Evolutionary conservation across 2,113 vertebrate species (phyloP), one percentile per base, ranked within the genome.

Genomic region (Sylvilagus bachmani): DNA sequence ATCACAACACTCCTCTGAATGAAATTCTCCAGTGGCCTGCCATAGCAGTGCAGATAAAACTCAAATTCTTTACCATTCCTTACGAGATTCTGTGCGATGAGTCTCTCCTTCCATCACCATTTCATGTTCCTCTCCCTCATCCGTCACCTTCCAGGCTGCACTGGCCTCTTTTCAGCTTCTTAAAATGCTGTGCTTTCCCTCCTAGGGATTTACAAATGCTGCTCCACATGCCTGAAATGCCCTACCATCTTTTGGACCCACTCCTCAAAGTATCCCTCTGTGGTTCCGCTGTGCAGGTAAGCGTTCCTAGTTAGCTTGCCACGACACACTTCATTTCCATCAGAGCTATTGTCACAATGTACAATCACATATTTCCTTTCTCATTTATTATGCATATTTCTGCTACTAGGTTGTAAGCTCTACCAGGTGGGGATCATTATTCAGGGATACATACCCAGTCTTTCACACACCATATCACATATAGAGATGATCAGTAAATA

Each of bases 181-280:
- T 88, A 90, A 95, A 95, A 88, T 66, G 36, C 53, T 38, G 77
- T 86, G 79, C 24, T 77, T 92, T 86, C 53, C 53, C 17, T 4
- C 17, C 51, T 64, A 69, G 58, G 64, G 38, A 44, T 92, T 38
- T 78, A 29, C 21, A 78, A 66, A 77, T 75, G 29, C 71, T 78
- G 10, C 86, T 75, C 66, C 61, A 64, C 85, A 44, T 89, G 49
- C 44, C 69, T 74, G 61, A 25, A 74, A 90, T 61, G 29, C 62
- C 74, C 74, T 84, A 17, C 6, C 25, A 75, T 19, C 66, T 44
- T 71, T 55, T 83, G 66, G 90, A n/a, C 36, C 51, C 25, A 16
- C 8, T 86, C 44, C 74, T 96, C 69, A 80, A 86, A 91, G 55
- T 19, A 36, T 75, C 22, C 61, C 91, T 69, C 19, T 64, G 27